These are phyloP conservation scores for Microtus pennsylvanicus DNA, from an alignment of 2,113 vertebrate genomes.

Conservation along the genomic window DNA sequence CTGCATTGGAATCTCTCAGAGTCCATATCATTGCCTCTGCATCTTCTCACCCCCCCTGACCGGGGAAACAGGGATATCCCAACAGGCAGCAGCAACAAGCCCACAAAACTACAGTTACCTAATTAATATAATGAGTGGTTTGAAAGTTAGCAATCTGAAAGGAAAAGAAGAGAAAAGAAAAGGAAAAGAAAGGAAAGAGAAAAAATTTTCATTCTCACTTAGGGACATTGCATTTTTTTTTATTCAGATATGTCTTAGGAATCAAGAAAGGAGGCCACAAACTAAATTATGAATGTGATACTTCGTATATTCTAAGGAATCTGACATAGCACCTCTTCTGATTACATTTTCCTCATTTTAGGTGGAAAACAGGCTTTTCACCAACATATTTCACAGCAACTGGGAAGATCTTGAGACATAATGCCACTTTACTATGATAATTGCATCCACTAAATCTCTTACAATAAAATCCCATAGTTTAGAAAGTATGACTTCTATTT, in stretches of 20 bases:
- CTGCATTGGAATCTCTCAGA: too few species aligned
- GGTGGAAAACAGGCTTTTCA: not conserved
- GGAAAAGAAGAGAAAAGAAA: not conserved
- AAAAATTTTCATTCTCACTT: not conserved
- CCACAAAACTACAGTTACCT: not conserved
- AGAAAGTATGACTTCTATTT: not conserved
- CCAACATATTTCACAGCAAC: not conserved
- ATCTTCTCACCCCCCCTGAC: too few species aligned
- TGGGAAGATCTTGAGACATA: not conserved
- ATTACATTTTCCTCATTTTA: not conserved
- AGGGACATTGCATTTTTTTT: not conserved
- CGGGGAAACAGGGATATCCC: too few species aligned
- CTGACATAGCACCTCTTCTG: not conserved
- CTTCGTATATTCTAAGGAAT: not conserved
- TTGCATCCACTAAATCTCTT: not conserved
- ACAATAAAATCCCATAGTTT: not conserved
- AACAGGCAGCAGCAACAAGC: too few species aligned
- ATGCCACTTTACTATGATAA: constrained; percentile 13
- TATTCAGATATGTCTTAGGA: not conserved
- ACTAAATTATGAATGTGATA: not conserved
- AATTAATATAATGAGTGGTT: not conserved
- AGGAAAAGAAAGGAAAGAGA: too few species aligned
- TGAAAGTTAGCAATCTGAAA: not conserved
- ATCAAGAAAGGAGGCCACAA: not conserved
- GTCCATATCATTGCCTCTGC: too few species aligned